Conservation (phyloP, 2,113 vertebrate species). For the Channa argus region DNA sequence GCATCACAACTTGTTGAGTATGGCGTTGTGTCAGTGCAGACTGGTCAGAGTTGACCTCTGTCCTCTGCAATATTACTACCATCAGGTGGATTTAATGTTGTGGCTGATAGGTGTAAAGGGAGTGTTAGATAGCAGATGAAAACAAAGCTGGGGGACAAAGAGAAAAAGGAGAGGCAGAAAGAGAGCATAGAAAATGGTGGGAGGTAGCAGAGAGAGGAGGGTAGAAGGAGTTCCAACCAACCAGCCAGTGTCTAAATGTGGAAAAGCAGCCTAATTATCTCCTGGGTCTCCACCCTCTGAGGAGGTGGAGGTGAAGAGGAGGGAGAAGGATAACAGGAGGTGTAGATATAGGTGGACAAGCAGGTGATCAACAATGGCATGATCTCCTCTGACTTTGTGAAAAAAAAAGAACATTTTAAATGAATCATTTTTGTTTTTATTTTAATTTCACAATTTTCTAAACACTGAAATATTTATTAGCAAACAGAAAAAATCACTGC, state of each 20-base stretch:
- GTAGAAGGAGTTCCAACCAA: constrained; percentile 70
- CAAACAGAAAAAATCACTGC: too few relatives aligned
- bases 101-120: constrained; percentile 17
- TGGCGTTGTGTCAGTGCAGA: too few relatives aligned
- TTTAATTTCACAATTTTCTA: too few relatives aligned
- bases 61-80: too few relatives aligned
- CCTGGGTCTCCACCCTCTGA: constrained; percentile 40
- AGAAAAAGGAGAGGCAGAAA: constrained; percentile 1
- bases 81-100: too few relatives aligned
- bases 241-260: constrained; percentile 80
- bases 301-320: constrained; percentile 7
- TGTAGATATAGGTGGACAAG: constrained; percentile 27
- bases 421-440: too few relatives aligned
- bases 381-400: too few relatives aligned
- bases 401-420: too few relatives aligned
- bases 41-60: too few relatives aligned
- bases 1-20: too few relatives aligned
- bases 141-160: constrained; percentile 36
- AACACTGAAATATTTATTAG: too few relatives aligned
- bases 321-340: constrained; percentile 26
- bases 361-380: constrained; percentile 21
- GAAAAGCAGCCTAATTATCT: constrained; percentile 86
- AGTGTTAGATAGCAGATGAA: constrained; percentile 46
- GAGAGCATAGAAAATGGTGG: constrained; percentile 16
- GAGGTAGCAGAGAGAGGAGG: constrained; percentile 40